Conservation (phyloP, 2,888 invertebrate genomes). For the Melikaiella ostensackeni region DNA sequence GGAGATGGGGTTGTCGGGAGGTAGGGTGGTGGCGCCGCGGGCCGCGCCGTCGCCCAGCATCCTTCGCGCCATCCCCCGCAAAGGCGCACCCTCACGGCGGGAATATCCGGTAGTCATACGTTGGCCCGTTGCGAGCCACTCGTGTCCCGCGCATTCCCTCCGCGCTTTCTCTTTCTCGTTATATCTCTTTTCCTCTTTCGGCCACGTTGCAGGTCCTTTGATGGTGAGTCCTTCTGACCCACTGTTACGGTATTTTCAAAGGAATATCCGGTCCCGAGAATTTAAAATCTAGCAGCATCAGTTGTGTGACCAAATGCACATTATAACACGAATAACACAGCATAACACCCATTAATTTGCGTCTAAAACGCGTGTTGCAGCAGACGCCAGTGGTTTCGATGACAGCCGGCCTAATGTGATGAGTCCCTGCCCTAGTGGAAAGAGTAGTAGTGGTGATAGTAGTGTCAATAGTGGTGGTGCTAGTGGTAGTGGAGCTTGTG, state of each 20-base stretch:
- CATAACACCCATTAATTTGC: constrained; percentile 18
- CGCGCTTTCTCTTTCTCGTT: constrained; percentile 38
- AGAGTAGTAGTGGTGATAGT: constrained; percentile 35
- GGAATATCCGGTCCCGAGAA: neutral
- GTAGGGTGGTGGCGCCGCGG: constrained; percentile 71
- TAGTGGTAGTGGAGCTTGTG: neutral
- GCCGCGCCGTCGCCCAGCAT: constrained; percentile 77
- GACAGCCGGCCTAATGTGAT: neutral
- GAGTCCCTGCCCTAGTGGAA: constrained; percentile 23
- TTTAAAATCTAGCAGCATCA: constrained; percentile 42
- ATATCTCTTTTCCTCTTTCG: constrained; percentile 40
- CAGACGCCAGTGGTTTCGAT: constrained; percentile 19
- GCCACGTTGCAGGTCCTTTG: constrained; percentile 38
- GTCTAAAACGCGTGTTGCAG: constrained; percentile 41
- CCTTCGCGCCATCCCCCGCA: constrained; percentile 70
- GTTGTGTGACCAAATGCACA: constrained; percentile 53
- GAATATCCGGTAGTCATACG: constrained; percentile 75
- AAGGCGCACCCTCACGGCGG: constrained; percentile 75
- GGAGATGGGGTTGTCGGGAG: constrained; percentile 58
- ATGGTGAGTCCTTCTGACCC: constrained; percentile 33
- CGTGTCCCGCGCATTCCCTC: constrained; percentile 54
- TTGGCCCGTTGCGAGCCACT: constrained; percentile 71
- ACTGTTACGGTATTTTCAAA: neutral
- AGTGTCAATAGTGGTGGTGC: neutral
- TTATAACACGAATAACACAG: too few relatives aligned